Base-by-base conservation (phyloP, 1,140 invertebrate genomes). In the Aphaenogaster floridana region DNA sequence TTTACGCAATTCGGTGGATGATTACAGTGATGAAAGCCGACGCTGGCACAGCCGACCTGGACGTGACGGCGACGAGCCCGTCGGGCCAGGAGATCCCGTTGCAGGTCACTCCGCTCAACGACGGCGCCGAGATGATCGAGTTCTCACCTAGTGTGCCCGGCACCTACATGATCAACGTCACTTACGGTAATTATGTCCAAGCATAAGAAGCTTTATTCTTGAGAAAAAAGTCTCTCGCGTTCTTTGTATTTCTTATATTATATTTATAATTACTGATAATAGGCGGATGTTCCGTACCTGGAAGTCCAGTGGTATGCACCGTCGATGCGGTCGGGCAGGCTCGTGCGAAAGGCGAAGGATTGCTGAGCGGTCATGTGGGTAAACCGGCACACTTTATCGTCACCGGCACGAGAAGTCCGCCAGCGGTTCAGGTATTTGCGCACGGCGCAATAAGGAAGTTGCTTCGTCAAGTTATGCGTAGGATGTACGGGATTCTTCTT, bases 21-120 rank as follows among this genome's bases (percentile, higher is more conserved):
- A 63, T 96, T 96, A 45, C 94, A 98, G 98, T 99, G 71, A 97
- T 98, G 92, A 97, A 97, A 77, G 97, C 97, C 87, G 97, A 98
- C 88, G 98, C 99, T 63, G 99, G 99, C 13, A 96, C 97, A 83
- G 98, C 99, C 1, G 98, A 99, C 88, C 95, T 99, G 78, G 98
- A 99, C 92, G 97, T 99, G 1, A 97, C 97, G 68, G 98, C 99
- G 3, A 97, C 98, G 50, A 98, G 98, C 90, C 99, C 99, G 2
- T 96, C 98, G n/a, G 98, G 98, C 28, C 97, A 98, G 92, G 97
- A 98, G 87, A 94, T 99, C 45, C 97, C 98, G 0, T 96, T 99
- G 2, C 97, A 98, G 92, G 97, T 98, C 9, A 97, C 97, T 71
- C 96, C 97, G 15, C 96, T 98, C 9, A 96, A 97, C 45, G 97